Conservation (phyloP, 2,113 vertebrate species). For the Neoarius graeffei region DNA sequence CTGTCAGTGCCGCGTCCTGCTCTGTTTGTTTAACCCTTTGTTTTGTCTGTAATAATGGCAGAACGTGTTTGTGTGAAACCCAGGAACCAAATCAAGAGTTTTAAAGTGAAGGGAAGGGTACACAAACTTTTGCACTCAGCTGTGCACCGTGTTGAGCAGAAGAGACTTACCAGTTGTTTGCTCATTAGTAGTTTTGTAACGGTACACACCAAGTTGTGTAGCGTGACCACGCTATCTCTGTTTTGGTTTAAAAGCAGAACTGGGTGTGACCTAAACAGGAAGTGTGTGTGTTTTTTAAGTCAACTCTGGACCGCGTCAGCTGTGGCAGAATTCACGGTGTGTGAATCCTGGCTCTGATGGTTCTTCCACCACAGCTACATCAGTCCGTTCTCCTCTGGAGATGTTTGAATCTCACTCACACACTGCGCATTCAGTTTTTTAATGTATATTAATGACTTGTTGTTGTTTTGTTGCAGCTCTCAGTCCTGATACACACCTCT, state of each 20-base stretch:
- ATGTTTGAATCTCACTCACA: background rate
- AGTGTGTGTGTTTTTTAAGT: background rate
- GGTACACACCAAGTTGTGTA: no score
- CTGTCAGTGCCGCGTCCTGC: background rate
- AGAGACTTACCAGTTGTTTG: background rate
- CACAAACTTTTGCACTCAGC: background rate
- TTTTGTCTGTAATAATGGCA: background rate
- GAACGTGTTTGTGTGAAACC: background rate
- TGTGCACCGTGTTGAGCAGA: background rate
- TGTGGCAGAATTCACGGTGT: background rate
- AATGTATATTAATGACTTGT: background rate
- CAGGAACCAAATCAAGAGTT: background rate
- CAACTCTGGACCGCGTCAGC: background rate
- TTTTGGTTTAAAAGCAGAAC: background rate
- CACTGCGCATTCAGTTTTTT: no score
- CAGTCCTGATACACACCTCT: no score
- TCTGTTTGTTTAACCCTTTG: background rate
- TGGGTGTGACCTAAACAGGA: background rate
- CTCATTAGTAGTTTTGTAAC: background rate
- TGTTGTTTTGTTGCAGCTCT: background rate
- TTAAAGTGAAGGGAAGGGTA: background rate
- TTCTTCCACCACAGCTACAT: background rate
- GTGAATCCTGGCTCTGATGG: background rate
- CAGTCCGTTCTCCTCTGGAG: background rate
- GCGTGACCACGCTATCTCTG: no score